Conservation (phyloP, 2,797 vertebrate genomes). For the Valencia hispanica region DNA sequence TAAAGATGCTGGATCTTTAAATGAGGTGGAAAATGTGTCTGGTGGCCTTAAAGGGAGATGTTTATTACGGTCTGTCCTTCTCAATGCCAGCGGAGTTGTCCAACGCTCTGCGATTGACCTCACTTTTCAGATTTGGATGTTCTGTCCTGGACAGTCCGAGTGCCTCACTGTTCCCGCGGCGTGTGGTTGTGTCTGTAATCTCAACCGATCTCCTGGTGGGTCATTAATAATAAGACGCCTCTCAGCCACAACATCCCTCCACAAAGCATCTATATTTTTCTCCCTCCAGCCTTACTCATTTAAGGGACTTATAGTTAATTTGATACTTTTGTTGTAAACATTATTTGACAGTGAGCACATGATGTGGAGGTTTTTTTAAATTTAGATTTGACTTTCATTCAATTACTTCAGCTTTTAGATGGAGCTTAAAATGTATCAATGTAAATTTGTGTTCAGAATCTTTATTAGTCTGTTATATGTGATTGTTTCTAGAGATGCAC, state of each 20-base stretch:
- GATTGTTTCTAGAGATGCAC: not conserved
- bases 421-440: not conserved
- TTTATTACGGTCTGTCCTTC: not conserved
- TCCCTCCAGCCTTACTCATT: not conserved
- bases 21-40: not conserved
- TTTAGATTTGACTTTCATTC: not conserved
- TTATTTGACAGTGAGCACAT: not conserved
- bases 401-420: not conserved
- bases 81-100: not conserved
- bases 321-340: not conserved
- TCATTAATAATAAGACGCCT: not conserved
- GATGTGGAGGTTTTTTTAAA: not conserved
- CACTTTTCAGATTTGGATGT: not conserved
- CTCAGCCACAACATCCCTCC: not conserved
- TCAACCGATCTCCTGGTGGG: not conserved
- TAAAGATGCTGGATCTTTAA: not conserved
- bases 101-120: not conserved
- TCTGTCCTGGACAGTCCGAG: not conserved
- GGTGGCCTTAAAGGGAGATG: not conserved
- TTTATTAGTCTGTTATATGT: not conserved
- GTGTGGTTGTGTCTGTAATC: constrained; percentile 2
- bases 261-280: not conserved
- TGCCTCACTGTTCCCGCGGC: not conserved
- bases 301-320: not conserved
- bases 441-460: not conserved